phyloP scores from a whole-genome alignment of 2,113 vertebrate species.

The Charina bottae region DNA sequence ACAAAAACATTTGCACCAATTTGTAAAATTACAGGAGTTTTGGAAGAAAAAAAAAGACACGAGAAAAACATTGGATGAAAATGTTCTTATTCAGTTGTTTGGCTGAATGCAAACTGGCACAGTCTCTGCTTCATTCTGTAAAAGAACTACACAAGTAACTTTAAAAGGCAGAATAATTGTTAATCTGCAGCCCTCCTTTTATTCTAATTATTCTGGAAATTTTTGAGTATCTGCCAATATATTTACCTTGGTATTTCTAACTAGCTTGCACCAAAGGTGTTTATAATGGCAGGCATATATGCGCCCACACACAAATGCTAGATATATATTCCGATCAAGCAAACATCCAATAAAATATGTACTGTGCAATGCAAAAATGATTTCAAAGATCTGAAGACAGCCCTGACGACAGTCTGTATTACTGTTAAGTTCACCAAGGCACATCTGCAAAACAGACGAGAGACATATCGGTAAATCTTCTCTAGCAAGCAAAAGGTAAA shows the following conservation, averaged over 20 bases:
- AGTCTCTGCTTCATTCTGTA: conserved; percentile 70
- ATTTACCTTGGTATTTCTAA: conserved; percentile 54
- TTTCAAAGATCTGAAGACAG: conserved; percentile 67
- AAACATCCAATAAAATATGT: conserved; percentile 70
- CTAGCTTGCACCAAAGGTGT: conserved; percentile 46
- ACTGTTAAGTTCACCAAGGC: conserved; percentile 58
- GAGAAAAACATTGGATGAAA: conserved; percentile 57
- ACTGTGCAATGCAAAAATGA: conserved; percentile 66
- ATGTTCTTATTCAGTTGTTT: conserved; percentile 61
- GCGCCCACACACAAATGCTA: conserved; percentile 55
- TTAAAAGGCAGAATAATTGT: conserved; percentile 68
- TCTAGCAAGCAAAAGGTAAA: conserved; percentile 63
- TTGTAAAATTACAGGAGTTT: conserved; percentile 60
- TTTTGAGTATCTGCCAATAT: conserved; percentile 29
- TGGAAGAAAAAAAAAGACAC: neutral
- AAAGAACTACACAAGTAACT: conserved; percentile 69
- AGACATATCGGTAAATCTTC: conserved; percentile 64
- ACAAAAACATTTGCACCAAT: conserved; percentile 44
- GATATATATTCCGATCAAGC: conserved; percentile 66
- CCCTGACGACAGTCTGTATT: conserved; percentile 58
- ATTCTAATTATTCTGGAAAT: conserved; percentile 38
- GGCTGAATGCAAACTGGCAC: conserved; percentile 68
- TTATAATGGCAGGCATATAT: conserved; percentile 42
- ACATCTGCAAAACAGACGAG: conserved; percentile 65
- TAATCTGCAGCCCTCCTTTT: conserved; percentile 67